Evolutionary conservation across 2,113 vertebrate species (phyloP).

Genomic region (Chrysemys picta): DNA sequence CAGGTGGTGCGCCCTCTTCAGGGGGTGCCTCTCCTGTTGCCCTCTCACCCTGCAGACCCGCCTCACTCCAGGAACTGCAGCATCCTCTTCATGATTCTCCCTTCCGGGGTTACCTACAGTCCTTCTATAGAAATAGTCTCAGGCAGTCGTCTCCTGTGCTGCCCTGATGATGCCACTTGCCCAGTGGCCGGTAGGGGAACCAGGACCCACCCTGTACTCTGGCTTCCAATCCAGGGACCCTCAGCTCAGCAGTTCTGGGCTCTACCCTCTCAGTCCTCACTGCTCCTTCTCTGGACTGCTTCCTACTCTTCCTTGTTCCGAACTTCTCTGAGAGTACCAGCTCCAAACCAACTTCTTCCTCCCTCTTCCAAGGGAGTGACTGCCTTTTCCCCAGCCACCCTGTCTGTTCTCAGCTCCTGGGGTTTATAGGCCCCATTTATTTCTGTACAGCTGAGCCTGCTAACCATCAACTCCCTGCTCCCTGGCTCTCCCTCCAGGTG

Average conservation of each 20-base stretch:
- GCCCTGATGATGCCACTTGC: background rate
- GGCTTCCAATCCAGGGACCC: background rate
- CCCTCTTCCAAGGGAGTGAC: background rate
- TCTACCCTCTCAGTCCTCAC: background rate
- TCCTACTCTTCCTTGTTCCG: background rate
- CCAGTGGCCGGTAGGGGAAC: background rate
- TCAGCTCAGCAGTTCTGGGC: background rate
- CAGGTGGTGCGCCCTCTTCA: background rate
- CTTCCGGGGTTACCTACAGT: background rate
- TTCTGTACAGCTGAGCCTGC: background rate
- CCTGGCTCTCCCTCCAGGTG: background rate
- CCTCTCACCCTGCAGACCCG: background rate
- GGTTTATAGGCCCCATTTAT: too few relatives aligned
- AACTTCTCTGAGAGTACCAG: background rate
- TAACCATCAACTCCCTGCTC: background rate
- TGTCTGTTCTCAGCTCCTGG: background rate
- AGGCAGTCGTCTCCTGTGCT: background rate
- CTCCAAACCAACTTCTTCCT: background rate
- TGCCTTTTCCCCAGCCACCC: background rate
- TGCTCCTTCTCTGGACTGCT: background rate
- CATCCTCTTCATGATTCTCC: background rate
- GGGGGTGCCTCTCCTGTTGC: background rate
- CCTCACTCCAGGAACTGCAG: background rate
- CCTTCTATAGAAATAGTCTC: background rate
- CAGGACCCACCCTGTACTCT: background rate